These are phyloP conservation scores for Scartelaos histophorus DNA, from an alignment of 2,113 vertebrate species.

Conservation along the genomic window DNA sequence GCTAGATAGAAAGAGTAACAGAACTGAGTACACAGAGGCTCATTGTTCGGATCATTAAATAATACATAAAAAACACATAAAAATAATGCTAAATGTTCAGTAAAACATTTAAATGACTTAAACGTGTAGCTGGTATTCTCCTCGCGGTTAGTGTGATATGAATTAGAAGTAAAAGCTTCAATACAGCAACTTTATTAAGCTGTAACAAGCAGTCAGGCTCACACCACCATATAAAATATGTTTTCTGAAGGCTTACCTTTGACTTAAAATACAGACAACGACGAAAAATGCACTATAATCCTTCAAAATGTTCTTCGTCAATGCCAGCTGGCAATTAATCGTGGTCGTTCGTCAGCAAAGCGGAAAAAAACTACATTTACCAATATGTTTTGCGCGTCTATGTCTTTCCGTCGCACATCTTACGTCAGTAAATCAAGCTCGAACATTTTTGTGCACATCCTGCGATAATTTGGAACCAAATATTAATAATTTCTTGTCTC, in stretches of 20 bases:
- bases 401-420: slow-evolving; percentile 58
- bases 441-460: neutral
- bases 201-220: neutral
- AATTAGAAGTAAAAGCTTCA: neutral
- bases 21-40: neutral
- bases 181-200: neutral
- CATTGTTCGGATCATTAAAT: neutral
- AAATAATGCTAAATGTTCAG: neutral
- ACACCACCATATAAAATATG: neutral
- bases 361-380: slow-evolving; percentile 10
- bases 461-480: neutral
- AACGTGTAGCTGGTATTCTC: neutral
- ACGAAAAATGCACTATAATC: neutral
- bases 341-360: slow-evolving; percentile 44
- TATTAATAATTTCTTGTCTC: neutral
- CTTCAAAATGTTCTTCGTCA: neutral
- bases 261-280: neutral
- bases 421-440: slow-evolving; percentile 16
- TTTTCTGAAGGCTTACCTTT: neutral
- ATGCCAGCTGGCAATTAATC: slow-evolving; percentile 18
- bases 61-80: neutral
- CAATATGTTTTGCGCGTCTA: neutral
- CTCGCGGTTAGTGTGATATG: neutral
- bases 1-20: neutral
- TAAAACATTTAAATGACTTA: neutral